Evolutionary conservation across 2,113 vertebrate species (phyloP).

Genomic region (Thomomys bottae): DNA sequence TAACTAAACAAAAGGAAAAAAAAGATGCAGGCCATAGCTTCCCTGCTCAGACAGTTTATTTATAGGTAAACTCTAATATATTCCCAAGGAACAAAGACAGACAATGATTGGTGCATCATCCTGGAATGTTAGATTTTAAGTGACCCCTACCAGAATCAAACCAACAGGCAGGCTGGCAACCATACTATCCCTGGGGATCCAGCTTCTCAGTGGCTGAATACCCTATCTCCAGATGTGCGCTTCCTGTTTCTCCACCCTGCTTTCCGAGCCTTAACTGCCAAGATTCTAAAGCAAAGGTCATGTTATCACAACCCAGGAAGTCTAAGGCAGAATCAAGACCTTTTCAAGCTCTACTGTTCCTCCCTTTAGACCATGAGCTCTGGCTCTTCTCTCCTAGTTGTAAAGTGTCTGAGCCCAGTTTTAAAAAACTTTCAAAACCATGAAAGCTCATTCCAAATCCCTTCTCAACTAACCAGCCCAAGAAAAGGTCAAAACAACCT

Average conservation of each 20-base stretch:
- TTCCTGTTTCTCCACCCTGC: neutral
- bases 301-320: neutral
- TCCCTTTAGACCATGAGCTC: neutral
- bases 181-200: neutral
- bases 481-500: slow-evolving; percentile 56
- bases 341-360: neutral
- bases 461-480: neutral
- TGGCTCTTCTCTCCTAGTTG: neutral
- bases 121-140: neutral
- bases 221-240: too few species aligned
- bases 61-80: slow-evolving; percentile 1
- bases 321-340: neutral
- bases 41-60: slow-evolving; percentile 15
- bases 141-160: neutral
- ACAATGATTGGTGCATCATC: neutral
- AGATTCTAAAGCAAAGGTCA: rapidly evolving
- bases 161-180: neutral
- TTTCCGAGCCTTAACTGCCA: neutral
- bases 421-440: neutral
- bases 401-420: neutral
- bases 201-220: neutral
- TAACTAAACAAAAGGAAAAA: neutral
- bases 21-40: neutral
- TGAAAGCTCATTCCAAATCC: neutral
- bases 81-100: neutral